These are phyloP conservation scores for Charina bottae DNA, from an alignment of 2,113 vertebrate species.

Conservation along the genomic window DNA sequence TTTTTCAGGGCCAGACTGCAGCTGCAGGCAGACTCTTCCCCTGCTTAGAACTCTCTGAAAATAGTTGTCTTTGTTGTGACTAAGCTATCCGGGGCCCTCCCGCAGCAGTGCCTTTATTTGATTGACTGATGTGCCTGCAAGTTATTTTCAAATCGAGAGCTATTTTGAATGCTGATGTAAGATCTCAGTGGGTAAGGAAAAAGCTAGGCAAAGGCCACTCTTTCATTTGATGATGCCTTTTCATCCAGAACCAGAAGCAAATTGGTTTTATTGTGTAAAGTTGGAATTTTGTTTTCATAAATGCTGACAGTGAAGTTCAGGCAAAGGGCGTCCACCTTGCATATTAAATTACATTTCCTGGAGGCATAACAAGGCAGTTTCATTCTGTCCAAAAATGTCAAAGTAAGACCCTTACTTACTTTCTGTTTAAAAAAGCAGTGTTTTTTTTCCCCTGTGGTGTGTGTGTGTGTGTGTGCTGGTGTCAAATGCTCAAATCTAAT, in stretches of 20 bases:
- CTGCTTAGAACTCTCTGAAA: constrained; percentile 66
- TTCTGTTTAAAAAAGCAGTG: constrained; percentile 34
- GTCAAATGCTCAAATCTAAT: neutral
- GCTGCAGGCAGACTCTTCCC: constrained; percentile 61
- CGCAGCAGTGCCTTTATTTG: constrained; percentile 63
- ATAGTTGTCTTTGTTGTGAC: constrained; percentile 74
- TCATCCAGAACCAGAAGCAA: constrained; percentile 55
- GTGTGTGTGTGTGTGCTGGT: neutral
- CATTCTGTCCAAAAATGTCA: constrained; percentile 42
- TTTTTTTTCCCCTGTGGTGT: constrained; percentile 27
- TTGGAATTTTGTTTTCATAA: constrained; percentile 55
- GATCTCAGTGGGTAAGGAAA: constrained; percentile 49
- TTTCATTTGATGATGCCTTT: constrained; percentile 65
- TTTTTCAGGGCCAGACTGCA: constrained; percentile 54
- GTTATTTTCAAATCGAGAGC: constrained; percentile 73
- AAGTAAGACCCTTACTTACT: constrained; percentile 21
- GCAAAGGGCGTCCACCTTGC: constrained; percentile 44
- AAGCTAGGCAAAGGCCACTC: constrained; percentile 46
- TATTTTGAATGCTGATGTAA: constrained; percentile 71
- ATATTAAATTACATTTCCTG: constrained; percentile 64
- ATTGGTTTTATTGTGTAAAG: constrained; percentile 46
- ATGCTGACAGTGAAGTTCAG: constrained; percentile 59
- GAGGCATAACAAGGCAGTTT: constrained; percentile 53
- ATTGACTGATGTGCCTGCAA: constrained; percentile 71
- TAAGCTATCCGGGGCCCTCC: constrained; percentile 67